Evolutionary conservation across 1,140 invertebrate species (phyloP).

Genomic region (Aphidius gifuensis): DNA sequence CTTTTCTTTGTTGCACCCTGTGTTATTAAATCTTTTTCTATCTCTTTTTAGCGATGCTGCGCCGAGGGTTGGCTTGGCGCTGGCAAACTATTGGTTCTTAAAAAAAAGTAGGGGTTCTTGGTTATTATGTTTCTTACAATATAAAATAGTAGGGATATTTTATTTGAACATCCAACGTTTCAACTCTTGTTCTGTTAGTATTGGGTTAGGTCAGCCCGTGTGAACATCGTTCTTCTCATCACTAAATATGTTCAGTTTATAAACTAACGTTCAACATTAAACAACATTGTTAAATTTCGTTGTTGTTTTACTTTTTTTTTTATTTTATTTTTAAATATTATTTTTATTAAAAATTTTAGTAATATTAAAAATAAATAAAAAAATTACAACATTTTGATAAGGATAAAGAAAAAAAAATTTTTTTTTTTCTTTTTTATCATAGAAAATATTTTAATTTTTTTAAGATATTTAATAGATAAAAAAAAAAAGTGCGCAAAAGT

Average conservation of each 20-base stretch:
- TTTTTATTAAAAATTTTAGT: no score
- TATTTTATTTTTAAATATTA: not conserved
- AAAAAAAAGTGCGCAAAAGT: no score
- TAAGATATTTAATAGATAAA: no score
- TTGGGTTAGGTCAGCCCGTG: constrained; percentile 53
- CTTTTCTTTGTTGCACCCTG: not conserved
- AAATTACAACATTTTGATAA: no score
- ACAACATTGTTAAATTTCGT: constrained; percentile 9
- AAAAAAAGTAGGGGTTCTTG: constrained; percentile 22
- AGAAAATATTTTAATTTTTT: no score
- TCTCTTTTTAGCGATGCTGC: constrained; percentile 8
- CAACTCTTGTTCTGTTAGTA: constrained; percentile 42
- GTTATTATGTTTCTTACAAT: constrained; percentile 8
- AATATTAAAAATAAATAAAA: no score
- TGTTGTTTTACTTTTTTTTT: constrained; percentile 11
- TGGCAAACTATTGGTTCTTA: not conserved
- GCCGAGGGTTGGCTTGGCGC: constrained; percentile 4
- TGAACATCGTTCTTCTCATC: constrained; percentile 32
- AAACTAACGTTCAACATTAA: constrained; percentile 8
- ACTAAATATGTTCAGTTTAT: not conserved
- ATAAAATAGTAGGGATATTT: constrained; percentile 36
- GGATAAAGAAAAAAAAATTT: no score
- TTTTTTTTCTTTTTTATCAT: no score
- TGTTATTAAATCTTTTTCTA: not conserved
- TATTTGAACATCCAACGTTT: constrained; percentile 35